Evolutionary conservation across 2,797 vertebrate species (phyloP), one percentile per base, ranked within the genome.

Genomic region (Bryconaethiops microstoma): DNA sequence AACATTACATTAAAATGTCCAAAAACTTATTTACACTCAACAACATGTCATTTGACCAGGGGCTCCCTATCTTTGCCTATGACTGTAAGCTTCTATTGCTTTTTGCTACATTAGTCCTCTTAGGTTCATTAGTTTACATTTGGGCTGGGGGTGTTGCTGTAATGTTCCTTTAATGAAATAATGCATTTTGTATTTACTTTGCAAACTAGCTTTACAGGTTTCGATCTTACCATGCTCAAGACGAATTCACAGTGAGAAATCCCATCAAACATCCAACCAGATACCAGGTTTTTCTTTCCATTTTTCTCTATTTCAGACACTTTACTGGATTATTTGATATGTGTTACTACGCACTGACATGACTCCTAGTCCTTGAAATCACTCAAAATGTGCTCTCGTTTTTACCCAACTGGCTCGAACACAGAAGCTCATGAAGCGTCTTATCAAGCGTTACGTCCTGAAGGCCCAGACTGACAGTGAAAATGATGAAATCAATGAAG

Each of bases 391-490:
- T 45, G 17, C 7, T 9, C n/a, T 55, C 2, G 23, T 0, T 72
- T 79, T 4, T 48, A 42, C 40, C 8, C 4, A 42, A 4, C 40
- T 57, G 40, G 9, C 25, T 25, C n/a, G 21, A n/a, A n/a, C 10
- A 76, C 92, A 99, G 98, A 97, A 96, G 90, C 96, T 97, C 90
- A 99, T 99, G 96, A 97, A 96, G 78, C 94, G 95, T 67, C 96
- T 99, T 76, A 95, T 94, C 77, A 95, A 93, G 87, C 87, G 93
- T 88, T 93, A 91, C 83, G 89, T 93, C 75, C 78, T 94, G n/a
- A 93, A 93, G 88, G 90, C 93, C 35, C 92, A 90, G 83, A 87
- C 85, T 55, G 91, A 99, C 82, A 98, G 95, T 86, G 96, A 99
- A 81, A 96, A 93, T 6, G 95, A 96, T 12, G 97, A 98, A 88